Evolutionary conservation across 2,888 invertebrate genomes (phyloP), one percentile per base, ranked within the genome.

Genomic region (Spodoptera picta): DNA sequence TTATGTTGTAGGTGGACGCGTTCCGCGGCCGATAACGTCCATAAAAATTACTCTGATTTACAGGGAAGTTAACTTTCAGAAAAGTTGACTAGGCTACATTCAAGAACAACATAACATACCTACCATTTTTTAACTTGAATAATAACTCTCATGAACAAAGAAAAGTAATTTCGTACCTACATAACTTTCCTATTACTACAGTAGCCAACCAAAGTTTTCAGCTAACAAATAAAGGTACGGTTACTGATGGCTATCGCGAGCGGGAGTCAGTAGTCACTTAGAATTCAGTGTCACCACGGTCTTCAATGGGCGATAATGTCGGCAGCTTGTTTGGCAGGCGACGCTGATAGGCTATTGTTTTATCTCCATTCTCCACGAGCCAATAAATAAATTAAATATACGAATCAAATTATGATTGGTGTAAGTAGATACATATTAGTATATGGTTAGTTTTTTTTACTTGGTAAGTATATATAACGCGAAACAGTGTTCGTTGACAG

Each of bases 11-110:
- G 75, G 77, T 74, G 78, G 58, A 62, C 70, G 77, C 46, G 65
- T 73, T 48, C 73, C 69, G 77, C 46, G 65, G 73, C 51, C 73
- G 84, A 84, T 84, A 82, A 78, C 75, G 57, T 46, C 68, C 55
- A 58, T 63, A 65, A 73, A 65, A 69, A 69, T 60, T 61, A 64
- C 60, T 42, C 48, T 62, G 63, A 73, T 75, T 70, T 71, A 76
- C 65, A 50, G 50, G 50, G 53, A 60, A 61, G 19, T 50, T 36
- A 9, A 31, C 9, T 44, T 56, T 51, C 41, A 43, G 43, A 19
- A 46, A 41, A 65, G 10, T 65, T 57, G 14, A 36, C 7, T 36
- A 7, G 7, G 2, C 9, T 9, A 9, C 36, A 36, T 36, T 36
- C 9, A 36, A 9, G 36, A 36, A 7, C 2, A 5, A 36, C 7